Percentiles rank a stretch among this genome's conserved stretches.
These are phyloP conservation scores for Tauraco hartlaubi DNA, from an alignment of 2,797 vertebrate genomes.

Conservation along the genomic window DNA sequence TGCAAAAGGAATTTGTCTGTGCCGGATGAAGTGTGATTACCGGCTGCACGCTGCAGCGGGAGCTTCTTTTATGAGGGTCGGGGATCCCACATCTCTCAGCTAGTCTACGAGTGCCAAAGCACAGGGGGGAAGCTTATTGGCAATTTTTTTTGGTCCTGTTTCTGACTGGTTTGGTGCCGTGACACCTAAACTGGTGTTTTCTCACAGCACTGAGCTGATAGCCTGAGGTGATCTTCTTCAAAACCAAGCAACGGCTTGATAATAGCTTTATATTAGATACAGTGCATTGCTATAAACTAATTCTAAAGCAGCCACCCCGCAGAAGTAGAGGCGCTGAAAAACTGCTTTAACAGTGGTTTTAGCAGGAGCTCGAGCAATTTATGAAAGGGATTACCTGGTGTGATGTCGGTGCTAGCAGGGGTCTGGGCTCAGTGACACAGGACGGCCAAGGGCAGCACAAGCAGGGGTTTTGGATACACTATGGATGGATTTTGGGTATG, in stretches of 20 bases:
- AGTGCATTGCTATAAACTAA: background rate
- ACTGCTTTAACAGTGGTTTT: background rate
- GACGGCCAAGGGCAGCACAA: fast-evolving
- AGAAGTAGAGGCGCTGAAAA: background rate
- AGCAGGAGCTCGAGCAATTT: background rate
- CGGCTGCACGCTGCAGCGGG: background rate
- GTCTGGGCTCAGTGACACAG: background rate
- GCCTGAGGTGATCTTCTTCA: background rate
- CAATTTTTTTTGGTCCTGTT: background rate
- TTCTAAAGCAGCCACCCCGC: background rate
- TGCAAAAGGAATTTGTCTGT: background rate
- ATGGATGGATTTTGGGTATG: background rate
- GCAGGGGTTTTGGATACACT: background rate
- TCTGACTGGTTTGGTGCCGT: background rate
- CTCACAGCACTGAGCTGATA: background rate
- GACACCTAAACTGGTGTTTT: background rate
- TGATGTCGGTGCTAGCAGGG: background rate
- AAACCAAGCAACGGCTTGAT: background rate
- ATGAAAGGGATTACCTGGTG: background rate
- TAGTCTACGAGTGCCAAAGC: background rate
- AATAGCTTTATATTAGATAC: background rate
- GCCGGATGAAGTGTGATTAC: background rate
- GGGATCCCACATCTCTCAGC: background rate
- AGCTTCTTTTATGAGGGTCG: background rate
- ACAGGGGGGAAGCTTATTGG: background rate